A percentile compares a stretch with the other conserved stretches of the same genome.
phyloP scores from a whole-genome alignment of 2,113 vertebrate species.

The zebrafish (Danio rerio) region DNA sequence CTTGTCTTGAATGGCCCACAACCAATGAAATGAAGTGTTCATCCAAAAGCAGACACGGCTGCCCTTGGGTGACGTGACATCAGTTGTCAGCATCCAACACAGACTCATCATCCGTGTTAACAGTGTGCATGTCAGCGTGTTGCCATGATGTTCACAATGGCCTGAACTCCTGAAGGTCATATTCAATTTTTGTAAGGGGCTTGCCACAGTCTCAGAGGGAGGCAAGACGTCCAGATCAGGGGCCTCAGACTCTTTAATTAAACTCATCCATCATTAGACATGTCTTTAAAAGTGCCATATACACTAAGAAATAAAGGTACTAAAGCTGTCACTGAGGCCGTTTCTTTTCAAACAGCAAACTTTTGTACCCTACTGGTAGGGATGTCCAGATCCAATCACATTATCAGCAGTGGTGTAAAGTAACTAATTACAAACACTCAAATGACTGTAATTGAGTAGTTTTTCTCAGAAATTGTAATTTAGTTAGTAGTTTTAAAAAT shows the following conservation, averaged over 20 bases:
- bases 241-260: neutral
- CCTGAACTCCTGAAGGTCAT: neutral
- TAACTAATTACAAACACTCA: too few species aligned
- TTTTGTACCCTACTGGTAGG: too few species aligned
- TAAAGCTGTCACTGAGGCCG: too few species aligned
- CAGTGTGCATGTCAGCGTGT: neutral
- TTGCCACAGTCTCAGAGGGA: neutral
- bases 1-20: neutral
- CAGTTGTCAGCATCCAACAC: neutral
- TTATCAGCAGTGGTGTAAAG: too few species aligned
- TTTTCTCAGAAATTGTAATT: too few species aligned
- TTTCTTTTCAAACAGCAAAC: too few species aligned
- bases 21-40: neutral
- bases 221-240: neutral
- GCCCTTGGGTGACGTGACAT: constrained; percentile 7
- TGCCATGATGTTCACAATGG: neutral
- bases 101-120: neutral
- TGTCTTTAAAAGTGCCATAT: neutral
- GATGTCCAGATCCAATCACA: too few species aligned
- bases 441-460: too few species aligned
- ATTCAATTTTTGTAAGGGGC: neutral
- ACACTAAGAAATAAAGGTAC: too few species aligned
- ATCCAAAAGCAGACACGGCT: neutral
- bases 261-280: neutral
- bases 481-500: too few species aligned